Conservation (phyloP, 1,140 invertebrate species). For the Drosophila carrolli region DNA sequence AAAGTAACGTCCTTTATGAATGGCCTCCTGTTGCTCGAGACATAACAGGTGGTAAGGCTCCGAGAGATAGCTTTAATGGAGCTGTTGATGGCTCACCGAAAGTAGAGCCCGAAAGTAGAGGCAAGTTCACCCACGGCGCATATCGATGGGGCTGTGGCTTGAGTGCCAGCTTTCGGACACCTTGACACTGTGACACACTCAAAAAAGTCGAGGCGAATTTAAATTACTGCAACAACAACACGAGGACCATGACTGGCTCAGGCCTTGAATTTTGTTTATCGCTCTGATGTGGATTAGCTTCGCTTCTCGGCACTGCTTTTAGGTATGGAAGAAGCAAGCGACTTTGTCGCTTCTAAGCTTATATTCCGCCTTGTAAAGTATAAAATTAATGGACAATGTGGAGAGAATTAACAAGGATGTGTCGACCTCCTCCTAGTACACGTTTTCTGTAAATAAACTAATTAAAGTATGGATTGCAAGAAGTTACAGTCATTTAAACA, state of each 20-base stretch:
- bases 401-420: not conserved
- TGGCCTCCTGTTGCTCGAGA: slow-evolving; percentile 77
- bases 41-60: slow-evolving; percentile 77
- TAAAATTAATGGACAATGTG: slow-evolving; percentile 18
- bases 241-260: slow-evolving; percentile 30
- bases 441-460: not conserved
- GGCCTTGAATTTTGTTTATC: slow-evolving; percentile 64
- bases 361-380: slow-evolving; percentile 11
- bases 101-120: slow-evolving; percentile 19
- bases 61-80: slow-evolving; percentile 61
- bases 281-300: slow-evolving; percentile 28
- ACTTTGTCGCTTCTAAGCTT: slow-evolving; percentile 3
- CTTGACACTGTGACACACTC: slow-evolving; percentile 77
- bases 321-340: not conserved
- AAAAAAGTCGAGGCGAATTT: slow-evolving; percentile 43
- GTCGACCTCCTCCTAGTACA: not conserved
- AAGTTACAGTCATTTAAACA: not conserved
- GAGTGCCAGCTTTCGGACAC: slow-evolving; percentile 56
- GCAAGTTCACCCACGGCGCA: slow-evolving; percentile 21
- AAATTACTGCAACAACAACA: slow-evolving; percentile 43
- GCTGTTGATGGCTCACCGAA: slow-evolving; percentile 36
- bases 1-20: slow-evolving; percentile 61
- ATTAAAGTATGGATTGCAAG: not conserved
- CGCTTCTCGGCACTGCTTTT: slow-evolving; percentile 7
- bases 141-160: slow-evolving; percentile 40